phyloP scores from a whole-genome alignment of 2,888 invertebrate species.

The Hartigia nigra region DNA sequence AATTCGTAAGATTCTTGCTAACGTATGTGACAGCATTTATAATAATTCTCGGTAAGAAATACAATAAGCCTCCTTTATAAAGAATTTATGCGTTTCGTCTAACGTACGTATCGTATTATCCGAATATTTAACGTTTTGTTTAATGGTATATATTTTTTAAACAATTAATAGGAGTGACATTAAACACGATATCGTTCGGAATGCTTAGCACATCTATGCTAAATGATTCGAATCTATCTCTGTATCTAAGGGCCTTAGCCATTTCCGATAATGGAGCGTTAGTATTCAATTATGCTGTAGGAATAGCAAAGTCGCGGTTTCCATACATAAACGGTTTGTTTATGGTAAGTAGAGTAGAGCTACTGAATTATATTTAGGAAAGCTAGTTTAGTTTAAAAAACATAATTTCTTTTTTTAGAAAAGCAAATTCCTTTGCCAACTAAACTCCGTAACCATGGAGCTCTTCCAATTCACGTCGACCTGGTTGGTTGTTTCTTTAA shows the following conservation, averaged over 20 bases:
- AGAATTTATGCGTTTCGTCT: background rate
- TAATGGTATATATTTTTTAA: background rate
- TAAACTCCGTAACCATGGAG: conserved; percentile 51
- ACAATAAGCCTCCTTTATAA: background rate
- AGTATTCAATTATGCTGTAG: conserved; percentile 57
- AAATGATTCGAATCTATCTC: conserved; percentile 55
- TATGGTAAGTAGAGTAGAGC: conserved; percentile 46
- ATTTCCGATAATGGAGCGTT: conserved; percentile 61
- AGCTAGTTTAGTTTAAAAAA: background rate
- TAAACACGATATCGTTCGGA: conserved; percentile 57
- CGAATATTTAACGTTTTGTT: background rate
- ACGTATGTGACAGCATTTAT: conserved; percentile 56
- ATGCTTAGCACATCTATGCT: conserved; percentile 54
- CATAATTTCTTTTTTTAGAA: conserved; percentile 34
- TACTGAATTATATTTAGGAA: background rate
- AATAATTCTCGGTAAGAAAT: conserved; percentile 55
- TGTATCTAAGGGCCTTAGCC: conserved; percentile 58
- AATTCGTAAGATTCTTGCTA: conserved; percentile 50
- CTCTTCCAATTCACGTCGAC: conserved; percentile 61
- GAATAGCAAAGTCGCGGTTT: conserved; percentile 54
- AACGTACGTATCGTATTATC: too few relatives aligned
- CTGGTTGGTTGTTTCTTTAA: conserved; percentile 62
- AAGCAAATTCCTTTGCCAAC: conserved; percentile 47
- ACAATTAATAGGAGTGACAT: conserved; percentile 46
- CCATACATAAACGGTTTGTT: conserved; percentile 52